A percentile compares a stretch with the other conserved stretches of the same genome.
These are phyloP conservation scores for Polypedilum pembai DNA, from an alignment of 1,140 invertebrate genomes.

Conservation along the genomic window DNA sequence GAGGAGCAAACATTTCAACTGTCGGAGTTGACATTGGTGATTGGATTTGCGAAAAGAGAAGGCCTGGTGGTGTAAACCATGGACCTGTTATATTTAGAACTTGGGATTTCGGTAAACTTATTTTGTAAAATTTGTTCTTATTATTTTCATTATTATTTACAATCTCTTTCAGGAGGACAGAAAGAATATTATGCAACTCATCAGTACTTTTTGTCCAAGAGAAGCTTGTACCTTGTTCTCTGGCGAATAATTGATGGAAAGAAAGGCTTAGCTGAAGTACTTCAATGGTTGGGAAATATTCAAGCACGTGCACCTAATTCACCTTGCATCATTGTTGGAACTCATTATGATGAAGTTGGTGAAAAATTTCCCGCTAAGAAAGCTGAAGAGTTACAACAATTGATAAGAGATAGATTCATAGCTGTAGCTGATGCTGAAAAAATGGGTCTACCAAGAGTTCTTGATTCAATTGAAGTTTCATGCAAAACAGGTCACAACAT, in stretches of 20 bases:
- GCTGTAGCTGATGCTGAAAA: constrained; percentile 93
- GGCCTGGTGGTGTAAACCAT: constrained; percentile 52
- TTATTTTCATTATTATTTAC: too few relatives aligned
- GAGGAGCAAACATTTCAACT: constrained; percentile 81
- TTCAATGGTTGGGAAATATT: constrained; percentile 93
- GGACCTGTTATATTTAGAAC: constrained; percentile 93
- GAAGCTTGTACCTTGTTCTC: constrained; percentile 90
- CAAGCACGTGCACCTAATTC: constrained; percentile 90
- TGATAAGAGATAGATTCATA: constrained; percentile 84
- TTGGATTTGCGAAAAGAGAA: constrained; percentile 83
- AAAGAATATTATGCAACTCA: constrained; percentile 95
- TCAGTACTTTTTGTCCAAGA: constrained; percentile 94
- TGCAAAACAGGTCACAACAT: constrained; percentile 78
- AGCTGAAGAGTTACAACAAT: constrained; percentile 78
- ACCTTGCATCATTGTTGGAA: constrained; percentile 88
- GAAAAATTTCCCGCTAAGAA: constrained; percentile 59
- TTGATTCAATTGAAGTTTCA: constrained; percentile 88
- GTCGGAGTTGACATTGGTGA: constrained; percentile 96
- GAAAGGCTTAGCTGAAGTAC: constrained; percentile 79
- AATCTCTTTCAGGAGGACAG: constrained; percentile 65
- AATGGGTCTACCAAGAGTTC: constrained; percentile 84
- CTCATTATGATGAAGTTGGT: constrained; percentile 84
- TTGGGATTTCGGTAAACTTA: constrained; percentile 84
- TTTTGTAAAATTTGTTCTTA: too few relatives aligned
- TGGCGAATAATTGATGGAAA: constrained; percentile 94